Percentiles rank a stretch among this genome's conserved stretches.
phyloP scores from a whole-genome alignment of 2,797 vertebrate genomes.

The Carcharodon carcharias region DNA sequence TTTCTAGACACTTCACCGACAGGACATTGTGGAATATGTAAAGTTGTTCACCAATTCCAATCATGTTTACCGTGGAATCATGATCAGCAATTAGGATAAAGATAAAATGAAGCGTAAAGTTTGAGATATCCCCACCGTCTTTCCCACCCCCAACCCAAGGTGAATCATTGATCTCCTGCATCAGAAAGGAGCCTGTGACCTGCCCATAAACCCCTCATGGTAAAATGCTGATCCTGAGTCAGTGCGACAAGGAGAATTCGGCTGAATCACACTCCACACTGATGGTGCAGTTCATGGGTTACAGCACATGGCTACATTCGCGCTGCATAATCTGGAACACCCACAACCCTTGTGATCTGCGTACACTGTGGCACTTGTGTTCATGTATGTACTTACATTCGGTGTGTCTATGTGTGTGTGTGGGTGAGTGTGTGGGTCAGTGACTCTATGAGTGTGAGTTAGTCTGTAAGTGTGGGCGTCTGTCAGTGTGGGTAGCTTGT shows the following conservation, averaged over 20 bases:
- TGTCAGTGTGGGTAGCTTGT: too few species aligned
- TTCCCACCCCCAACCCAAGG: background rate
- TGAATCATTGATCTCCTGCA: background rate
- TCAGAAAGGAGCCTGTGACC: background rate
- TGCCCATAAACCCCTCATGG: background rate
- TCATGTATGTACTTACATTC: background rate
- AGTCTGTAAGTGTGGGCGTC: too few species aligned
- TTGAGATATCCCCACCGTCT: background rate
- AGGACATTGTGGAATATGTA: too few species aligned
- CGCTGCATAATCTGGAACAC: background rate
- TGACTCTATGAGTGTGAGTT: too few species aligned
- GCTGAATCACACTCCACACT: background rate
- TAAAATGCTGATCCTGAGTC: background rate
- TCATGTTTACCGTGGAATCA: background rate
- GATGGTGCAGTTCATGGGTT: background rate
- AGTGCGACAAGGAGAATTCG: background rate
- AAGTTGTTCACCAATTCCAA: background rate
- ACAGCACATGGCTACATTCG: background rate
- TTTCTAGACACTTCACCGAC: too few species aligned
- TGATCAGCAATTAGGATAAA: background rate
- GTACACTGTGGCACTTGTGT: background rate
- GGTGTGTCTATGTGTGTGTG: background rate
- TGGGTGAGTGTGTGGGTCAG: background rate
- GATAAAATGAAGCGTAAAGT: background rate
- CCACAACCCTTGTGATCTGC: background rate